Base-by-base conservation (phyloP, 2,888 invertebrate species). In the Galeopsomyia nigrocyanea region DNA sequence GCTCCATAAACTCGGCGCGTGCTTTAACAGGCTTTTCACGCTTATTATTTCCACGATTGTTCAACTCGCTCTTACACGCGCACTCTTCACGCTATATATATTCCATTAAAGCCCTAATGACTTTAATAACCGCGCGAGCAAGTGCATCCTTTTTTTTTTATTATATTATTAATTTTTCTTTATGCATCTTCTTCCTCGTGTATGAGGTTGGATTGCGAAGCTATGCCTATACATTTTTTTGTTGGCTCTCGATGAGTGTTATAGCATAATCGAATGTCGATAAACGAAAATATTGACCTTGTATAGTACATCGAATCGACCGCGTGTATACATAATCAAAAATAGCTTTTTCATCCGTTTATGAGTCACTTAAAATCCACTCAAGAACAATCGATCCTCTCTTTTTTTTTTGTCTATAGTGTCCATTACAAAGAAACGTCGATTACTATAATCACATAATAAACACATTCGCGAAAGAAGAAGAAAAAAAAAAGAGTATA, bases 361-460 rank as follows among this genome's bases (percentile, higher is more conserved):
- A 3, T 39, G 39, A 39, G 10, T 39, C 39, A 13, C 39, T 39
- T 39, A 39, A 39, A 39, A 39, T 39, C 13, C 39, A 39, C 39
- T 39, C 39, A 61, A 49, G 9, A 61, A 50, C 19, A n/a, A 22
- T 21, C 14, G 10, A 10, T 22, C 31, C 1, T 22, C 5, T 26
- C 6, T n/a, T 17, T 0, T 57, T n/a, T 31, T 31, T 39, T 17
- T 60, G 10, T 46, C 19, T 17, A 10, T 13, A 9, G n/a, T 53
- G 16, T 14, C 46, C 14, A 46, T 21, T 56, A 50, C 66, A 50
- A 50, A 22, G 49, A 21, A 50, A 50, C 56, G 56, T 3, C 53
- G 14, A 71, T 65, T 60, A 65, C 53, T 64, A 47, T 65, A 71
- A 71, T 64, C 51, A 53, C 60, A 9, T 49, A 61, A 65, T 65